Evolutionary conservation across 2,797 vertebrate genomes (phyloP), one percentile per base, ranked within the genome.

Genomic region (Smutsia temminckii): DNA sequence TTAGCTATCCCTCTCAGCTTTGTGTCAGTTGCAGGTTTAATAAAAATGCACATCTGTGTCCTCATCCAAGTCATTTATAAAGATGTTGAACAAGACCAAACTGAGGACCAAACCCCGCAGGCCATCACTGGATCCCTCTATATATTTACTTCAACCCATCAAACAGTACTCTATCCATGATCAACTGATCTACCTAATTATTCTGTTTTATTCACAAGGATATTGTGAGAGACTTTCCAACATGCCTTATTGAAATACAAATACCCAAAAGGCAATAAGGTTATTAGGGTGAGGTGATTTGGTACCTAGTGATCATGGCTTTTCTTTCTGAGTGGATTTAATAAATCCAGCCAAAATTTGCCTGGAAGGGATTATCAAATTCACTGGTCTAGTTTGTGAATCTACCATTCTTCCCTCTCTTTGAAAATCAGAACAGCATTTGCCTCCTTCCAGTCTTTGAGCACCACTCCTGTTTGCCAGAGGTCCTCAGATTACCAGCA

Each of bases 311-410:
- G 51, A 79, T 46, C 3, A 10, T 42, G 34, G 20, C 57, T 92
- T 85, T 77, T 88, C n/a, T 74, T 86, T 85, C 59, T 78, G 91
- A 77, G 40, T 77, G n/a, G n/a, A 85, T 93, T 96, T 83, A 51
- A n/a, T 93, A 95, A 89, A 90, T 66, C n/a, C 23, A 83, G 68
- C 40, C 69, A 91, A 77, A 90, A 87, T 93, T 49, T 89, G 74
- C 34, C 32, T 81, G 27, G 42, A 69, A 55, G 69, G 6, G 21
- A 32, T 85, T 46, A 34, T 89, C 59, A 92, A 75, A 42, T 69
- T 92, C 59, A 63, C 20, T 75, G 71, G 13, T 88, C 14, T 37
- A 34, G 11, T 92, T 80, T 92, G 74, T 69, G 25, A 74, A 85
- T 85, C 89, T 72, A 64, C 34, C 40, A 18, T 23, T 84, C 29